Base-by-base conservation (phyloP, 2,797 vertebrate genomes). In the Jordanella pulchra region DNA sequence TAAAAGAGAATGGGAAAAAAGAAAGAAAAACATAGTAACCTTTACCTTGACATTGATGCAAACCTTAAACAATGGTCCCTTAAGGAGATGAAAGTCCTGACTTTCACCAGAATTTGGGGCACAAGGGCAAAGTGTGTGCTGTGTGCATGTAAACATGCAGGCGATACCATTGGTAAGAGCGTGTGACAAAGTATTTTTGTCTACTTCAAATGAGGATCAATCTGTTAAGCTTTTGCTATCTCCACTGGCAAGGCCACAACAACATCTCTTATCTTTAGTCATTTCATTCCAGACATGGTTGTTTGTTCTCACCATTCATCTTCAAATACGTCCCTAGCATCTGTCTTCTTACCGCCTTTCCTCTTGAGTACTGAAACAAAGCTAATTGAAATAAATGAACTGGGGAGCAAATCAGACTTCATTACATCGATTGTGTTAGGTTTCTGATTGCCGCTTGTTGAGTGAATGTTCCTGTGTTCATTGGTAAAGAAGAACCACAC, bases 381-480 rank as follows among this genome's bases (percentile, higher is more conserved):
- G 80, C 89, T 93, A 93, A 94, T 93, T 94, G 89, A 93, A 93
- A 92, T 84, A 90, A 92, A 93, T 92, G 79, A 90, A 91, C 86
- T 92, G 65, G 84, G 77, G 82, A 90, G 79, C 72, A 84, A 90
- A 93, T 90, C 76, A 83, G 81, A 79, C 85, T 87, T 90, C 88
- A 92, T 92, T 89, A 88, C 86, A 91, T 91, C 66, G 63, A 82
- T 75, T 81, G 80, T 84, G 76, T 80, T 75, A 81, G 81, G 82
- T 87, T 86, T 87, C 79, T 91, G 89, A 91, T 90, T 91, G 83
- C 80, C 80, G 77, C 77, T 85, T 82, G 83, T 77, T 77, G 87
- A 87, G 80, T 54, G 77, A 80, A 73, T 78, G 79, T 83, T 82
- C 77, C 75, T 84, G 66, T 82, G 76, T 71, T 58, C 70, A 73